Evolutionary conservation across 1,140 invertebrate species (phyloP), one percentile per base, ranked within the genome.

Genomic region (Pseudomyrmex pallidus): DNA sequence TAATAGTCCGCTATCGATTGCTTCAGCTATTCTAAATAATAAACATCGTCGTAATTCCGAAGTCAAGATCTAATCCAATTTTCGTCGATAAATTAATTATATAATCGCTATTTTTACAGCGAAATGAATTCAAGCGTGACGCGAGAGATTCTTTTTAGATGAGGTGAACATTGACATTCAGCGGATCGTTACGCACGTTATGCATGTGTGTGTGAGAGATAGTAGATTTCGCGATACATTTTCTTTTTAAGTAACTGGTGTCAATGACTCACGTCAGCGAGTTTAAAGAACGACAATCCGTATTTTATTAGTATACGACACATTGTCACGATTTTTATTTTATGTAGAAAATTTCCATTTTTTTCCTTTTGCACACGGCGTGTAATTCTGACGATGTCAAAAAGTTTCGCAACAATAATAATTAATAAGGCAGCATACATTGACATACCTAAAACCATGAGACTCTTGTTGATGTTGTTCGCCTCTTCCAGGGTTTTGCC

Each of bases 381-480:
- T 20, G 54, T 13, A 44, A 54, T 9, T 20, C 1, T 10, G 10
- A 64, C 10, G 44, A 64, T 20, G 20, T 66, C 25, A 13, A 3
- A 17, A 35, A 35, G 7, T 35, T 35, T 35, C 5, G 35, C 0
- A 7, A 4, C 35, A 44, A 48, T 9, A 44, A 77, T n/a, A 7
- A n/a, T 57, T 64, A 44, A 44, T 59, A 17, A 9, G 46, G 9
- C 22, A 17, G 52, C 35, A 35, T 35, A 17, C 4, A 56, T 56
- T 50, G 50, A 89, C 92, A 95, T 93, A 97, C 97, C 97, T 84
- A 99, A 94, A 1, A 99, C 99, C 96, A 99, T 99, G 0, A 98
- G 95, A 88, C 98, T 99, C 89, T 99, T 98, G 92, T 99, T 99
- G 83, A 99, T 99, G 91, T 98, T 99, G 91, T 99, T 99, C 0